Evolutionary conservation across 2,888 invertebrate species (phyloP).

Genomic region (Acleris holmiana): DNA sequence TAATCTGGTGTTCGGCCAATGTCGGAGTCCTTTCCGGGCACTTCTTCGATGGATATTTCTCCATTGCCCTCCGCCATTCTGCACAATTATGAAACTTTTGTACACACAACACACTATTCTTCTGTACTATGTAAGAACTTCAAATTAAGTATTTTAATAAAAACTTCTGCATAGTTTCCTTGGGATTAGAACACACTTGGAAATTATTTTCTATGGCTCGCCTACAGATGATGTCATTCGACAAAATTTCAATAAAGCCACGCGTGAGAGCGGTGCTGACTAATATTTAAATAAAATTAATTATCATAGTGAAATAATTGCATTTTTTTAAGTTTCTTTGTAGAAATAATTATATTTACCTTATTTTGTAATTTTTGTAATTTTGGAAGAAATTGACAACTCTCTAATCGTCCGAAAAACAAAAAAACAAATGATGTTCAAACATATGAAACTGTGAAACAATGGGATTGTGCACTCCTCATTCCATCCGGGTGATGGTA

Average conservation of each 20-base stretch:
- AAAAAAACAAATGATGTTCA: constrained; percentile 84
- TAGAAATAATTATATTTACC: constrained; percentile 72
- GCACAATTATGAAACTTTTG: constrained; percentile 77
- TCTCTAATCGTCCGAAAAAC: constrained; percentile 84
- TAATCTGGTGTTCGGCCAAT: constrained; percentile 94
- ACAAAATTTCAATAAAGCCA: constrained; percentile 73
- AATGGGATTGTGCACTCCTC: constrained; percentile 82
- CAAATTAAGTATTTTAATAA: constrained; percentile 39
- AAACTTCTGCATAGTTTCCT: constrained; percentile 45
- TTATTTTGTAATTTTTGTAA: constrained; percentile 83
- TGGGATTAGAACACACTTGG: constrained; percentile 47
- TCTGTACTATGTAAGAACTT: constrained; percentile 41
- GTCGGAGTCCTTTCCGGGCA: constrained; percentile 87
- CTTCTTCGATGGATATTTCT: constrained; percentile 91
- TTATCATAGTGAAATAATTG: constrained; percentile 7
- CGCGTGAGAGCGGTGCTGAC: constrained; percentile 64
- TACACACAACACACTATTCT: constrained; percentile 74
- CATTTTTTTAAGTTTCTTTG: constrained; percentile 11
- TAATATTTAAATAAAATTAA: constrained; percentile 40
- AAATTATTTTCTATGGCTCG: constrained; percentile 59
- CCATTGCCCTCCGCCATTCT: constrained; percentile 95
- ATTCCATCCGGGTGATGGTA: constrained; percentile 81
- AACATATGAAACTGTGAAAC: constrained; percentile 84
- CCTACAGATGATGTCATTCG: constrained; percentile 77
- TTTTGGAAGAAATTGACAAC: constrained; percentile 83